Evolutionary conservation across 2,888 invertebrate species (phyloP).

Genomic region (Dasysyrphus tricinctus): DNA sequence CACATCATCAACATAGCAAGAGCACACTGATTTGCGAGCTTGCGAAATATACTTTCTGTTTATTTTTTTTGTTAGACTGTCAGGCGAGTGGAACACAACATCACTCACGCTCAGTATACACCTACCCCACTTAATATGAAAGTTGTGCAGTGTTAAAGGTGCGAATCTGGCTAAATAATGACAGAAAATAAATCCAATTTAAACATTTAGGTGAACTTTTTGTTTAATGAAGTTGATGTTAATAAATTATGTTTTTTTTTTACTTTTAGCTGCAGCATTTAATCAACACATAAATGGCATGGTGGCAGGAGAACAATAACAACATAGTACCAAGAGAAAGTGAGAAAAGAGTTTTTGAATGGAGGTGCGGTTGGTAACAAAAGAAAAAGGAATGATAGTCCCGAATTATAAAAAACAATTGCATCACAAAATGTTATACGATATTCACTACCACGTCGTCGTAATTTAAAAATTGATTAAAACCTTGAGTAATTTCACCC

Average conservation of each 20-base stretch:
- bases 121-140: not conserved
- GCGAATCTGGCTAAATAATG: constrained; percentile 26
- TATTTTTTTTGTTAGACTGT: not conserved
- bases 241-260: constrained; percentile 23
- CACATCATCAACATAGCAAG: constrained; percentile 3
- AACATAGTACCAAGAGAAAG: too few relatives aligned
- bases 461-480: too few relatives aligned
- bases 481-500: too few relatives aligned
- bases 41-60: constrained; percentile 2
- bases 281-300: not conserved
- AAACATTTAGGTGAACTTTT: constrained; percentile 20
- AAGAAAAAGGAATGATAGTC: too few relatives aligned
- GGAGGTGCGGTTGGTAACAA: too few relatives aligned
- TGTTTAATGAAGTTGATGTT: constrained; percentile 31
- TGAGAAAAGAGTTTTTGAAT: too few relatives aligned
- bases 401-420: too few relatives aligned
- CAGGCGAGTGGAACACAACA: constrained; percentile 2
- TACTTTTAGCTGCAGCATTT: not conserved
- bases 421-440: too few relatives aligned
- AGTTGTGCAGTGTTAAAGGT: constrained; percentile 23
- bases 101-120: not conserved
- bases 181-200: constrained; percentile 25
- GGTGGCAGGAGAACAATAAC: too few relatives aligned
- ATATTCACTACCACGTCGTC: too few relatives aligned
- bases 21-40: not conserved